Evolutionary conservation across 2,797 vertebrate species (phyloP), one percentile per base, ranked within the genome.

Genomic region (Lagodon rhomboides): DNA sequence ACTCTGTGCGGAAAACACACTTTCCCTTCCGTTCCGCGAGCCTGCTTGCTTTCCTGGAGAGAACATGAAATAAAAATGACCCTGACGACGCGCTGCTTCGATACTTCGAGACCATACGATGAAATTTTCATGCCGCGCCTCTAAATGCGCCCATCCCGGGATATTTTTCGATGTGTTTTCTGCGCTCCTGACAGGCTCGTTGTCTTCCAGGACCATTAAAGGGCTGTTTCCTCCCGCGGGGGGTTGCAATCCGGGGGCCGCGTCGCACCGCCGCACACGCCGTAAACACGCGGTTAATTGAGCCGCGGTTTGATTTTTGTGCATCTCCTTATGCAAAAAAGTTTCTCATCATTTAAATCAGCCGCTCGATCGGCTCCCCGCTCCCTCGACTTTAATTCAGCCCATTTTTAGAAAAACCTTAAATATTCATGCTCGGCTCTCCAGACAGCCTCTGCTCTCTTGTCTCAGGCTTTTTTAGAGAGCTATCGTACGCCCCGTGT

Each of bases 111-210:
- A 87, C 80, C 38, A 49, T 13, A 54, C 63, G 1, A 92, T 95
- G 53, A 93, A 93, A 91, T 71, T 93, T 95, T 93, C 30, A 95
- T 94, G 87, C 74, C 38, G 47, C 22, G 53, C 76, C 75, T 92
- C 90, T 87, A 89, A 93, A 92, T 88, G 93, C 91, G 93, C 77
- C 89, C 87, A 83, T 89, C 84, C 81, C 50, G 0, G 81, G 87
- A 89, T 93, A 85, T 92, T 94, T 94, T 91, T 91, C n/a, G 87
- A 92, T 87, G 92, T 91, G 92, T 93, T 87, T 93, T 85, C 85
- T 80, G 94, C 94, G 91, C 79, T 85, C 85, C 73, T 92, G 91
- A 93, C 91, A 90, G 89, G 74, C 82, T 70, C 51, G 85, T 85
- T 80, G 81, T 79, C 73, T 82, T 89, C 72, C 83, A 76, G 79